phyloP scores from a whole-genome alignment of 1,140 invertebrate species.

The Pteromalus puparum region DNA sequence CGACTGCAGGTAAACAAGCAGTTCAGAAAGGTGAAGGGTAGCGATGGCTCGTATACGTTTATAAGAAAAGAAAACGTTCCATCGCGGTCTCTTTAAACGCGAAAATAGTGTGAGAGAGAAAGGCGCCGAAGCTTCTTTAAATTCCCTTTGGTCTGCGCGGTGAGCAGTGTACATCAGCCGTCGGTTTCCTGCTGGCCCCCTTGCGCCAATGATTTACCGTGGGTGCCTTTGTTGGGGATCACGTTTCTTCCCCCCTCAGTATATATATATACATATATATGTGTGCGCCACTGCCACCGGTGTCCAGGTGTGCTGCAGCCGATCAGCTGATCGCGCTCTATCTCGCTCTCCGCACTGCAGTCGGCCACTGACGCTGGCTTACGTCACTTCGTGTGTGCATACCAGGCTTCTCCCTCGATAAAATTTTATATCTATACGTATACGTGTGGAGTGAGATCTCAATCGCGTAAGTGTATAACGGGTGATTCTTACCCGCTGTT shows the following conservation, averaged over 20 bases:
- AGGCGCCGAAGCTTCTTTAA: slow-evolving; percentile 32
- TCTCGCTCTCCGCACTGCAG: neutral
- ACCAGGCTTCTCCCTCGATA: neutral
- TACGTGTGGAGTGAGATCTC: neutral
- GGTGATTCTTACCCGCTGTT: neutral
- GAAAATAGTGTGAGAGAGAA: neutral
- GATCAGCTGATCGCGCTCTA: neutral
- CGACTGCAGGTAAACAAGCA: neutral
- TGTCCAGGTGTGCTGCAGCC: slow-evolving; percentile 14
- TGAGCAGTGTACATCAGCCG: neutral
- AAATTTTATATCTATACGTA: neutral
- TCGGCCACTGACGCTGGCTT: neutral
- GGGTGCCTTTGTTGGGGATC: slow-evolving; percentile 30
- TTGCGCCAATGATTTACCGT: slow-evolving; percentile 15
- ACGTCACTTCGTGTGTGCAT: neutral
- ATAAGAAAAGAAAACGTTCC: neutral
- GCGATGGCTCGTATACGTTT: neutral
- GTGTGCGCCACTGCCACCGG: neutral
- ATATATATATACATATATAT: no score
- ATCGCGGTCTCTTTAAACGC: slow-evolving; percentile 5
- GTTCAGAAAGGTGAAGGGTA: slow-evolving; percentile 27
- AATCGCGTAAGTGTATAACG: neutral
- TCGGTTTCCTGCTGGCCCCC: slow-evolving; percentile 1
- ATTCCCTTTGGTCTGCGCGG: neutral
- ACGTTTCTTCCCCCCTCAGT: slow-evolving; percentile 4